A percentile compares a stretch with the other conserved stretches of the same genome.
These are phyloP conservation scores for Athalia circularis DNA, from an alignment of 2,888 invertebrate species.

Conservation along the genomic window DNA sequence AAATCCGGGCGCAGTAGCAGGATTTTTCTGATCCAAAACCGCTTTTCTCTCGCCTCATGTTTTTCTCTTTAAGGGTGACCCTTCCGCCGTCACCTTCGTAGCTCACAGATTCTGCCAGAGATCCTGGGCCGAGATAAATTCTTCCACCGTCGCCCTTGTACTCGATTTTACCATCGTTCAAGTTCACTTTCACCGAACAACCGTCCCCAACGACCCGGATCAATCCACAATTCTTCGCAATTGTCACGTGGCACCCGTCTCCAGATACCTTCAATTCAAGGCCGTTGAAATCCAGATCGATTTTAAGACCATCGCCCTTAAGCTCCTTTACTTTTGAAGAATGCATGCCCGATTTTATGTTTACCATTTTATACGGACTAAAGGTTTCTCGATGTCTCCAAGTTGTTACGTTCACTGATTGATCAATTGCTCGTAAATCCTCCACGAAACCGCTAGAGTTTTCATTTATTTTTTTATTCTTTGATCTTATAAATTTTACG, in stretches of 20 bases:
- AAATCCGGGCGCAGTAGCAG: too few relatives aligned
- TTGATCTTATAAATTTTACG: too few relatives aligned
- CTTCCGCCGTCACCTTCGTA: slow-evolving; percentile 65
- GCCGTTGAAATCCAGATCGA: slow-evolving; percentile 60
- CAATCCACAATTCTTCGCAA: slow-evolving; percentile 61
- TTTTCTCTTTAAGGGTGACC: slow-evolving; percentile 43
- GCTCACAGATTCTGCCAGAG: slow-evolving; percentile 55
- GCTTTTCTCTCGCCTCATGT: not conserved
- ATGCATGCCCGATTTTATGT: slow-evolving; percentile 14
- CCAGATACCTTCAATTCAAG: slow-evolving; percentile 61
- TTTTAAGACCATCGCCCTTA: slow-evolving; percentile 62
- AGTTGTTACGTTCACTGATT: not conserved
- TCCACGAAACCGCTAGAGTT: too few relatives aligned
- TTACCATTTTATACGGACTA: not conserved
- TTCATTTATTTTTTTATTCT: too few relatives aligned
- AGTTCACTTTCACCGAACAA: slow-evolving; percentile 60
- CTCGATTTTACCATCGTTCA: slow-evolving; percentile 63
- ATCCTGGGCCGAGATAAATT: slow-evolving; percentile 60
- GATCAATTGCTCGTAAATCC: too few relatives aligned
- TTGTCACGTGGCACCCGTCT: slow-evolving; percentile 64
- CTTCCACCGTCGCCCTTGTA: slow-evolving; percentile 67
- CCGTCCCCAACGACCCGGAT: slow-evolving; percentile 67
- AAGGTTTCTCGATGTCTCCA: not conserved
- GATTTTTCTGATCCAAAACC: too few relatives aligned
- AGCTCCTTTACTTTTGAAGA: slow-evolving; percentile 49